phyloP scores from a whole-genome alignment of 2,888 invertebrate genomes.

The Hybos culiciformis region DNA sequence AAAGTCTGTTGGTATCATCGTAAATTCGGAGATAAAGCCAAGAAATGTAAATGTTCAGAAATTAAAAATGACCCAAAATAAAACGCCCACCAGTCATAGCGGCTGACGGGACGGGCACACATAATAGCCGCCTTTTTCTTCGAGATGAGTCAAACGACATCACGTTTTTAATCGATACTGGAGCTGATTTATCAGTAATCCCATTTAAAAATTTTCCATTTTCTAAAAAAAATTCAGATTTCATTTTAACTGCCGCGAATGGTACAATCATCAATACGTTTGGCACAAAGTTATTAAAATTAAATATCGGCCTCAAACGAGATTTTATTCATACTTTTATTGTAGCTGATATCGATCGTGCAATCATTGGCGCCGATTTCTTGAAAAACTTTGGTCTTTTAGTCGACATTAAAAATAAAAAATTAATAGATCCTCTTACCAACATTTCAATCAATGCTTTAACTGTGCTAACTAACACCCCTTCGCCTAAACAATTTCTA shows the following conservation, averaged over 20 bases:
- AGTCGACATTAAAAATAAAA: not conserved
- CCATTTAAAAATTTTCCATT: not conserved
- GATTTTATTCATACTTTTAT: not conserved
- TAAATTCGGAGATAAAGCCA: constrained; percentile 3
- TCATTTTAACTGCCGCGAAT: not conserved
- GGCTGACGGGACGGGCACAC: not conserved
- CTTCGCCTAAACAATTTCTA: not conserved
- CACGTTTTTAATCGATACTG: not conserved
- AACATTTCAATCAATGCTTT: not conserved
- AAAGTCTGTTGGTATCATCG: not conserved
- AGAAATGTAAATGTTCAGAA: not conserved
- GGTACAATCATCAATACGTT: not conserved
- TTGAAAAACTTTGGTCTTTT: not conserved
- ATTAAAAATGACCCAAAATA: not conserved
- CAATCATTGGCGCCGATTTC: not conserved
- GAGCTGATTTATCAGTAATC: not conserved
- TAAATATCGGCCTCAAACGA: not conserved
- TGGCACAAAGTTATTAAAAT: not conserved
- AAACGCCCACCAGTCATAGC: not conserved
- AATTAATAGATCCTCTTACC: not conserved
- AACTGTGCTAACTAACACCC: not conserved
- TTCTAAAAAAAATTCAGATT: not conserved
- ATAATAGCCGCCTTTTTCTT: not conserved
- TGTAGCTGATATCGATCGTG: not conserved
- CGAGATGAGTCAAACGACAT: not conserved